Evolutionary conservation across 2,797 vertebrate genomes (phyloP), one percentile per base, ranked within the genome.

Genomic region (Moxostoma hubbsi): DNA sequence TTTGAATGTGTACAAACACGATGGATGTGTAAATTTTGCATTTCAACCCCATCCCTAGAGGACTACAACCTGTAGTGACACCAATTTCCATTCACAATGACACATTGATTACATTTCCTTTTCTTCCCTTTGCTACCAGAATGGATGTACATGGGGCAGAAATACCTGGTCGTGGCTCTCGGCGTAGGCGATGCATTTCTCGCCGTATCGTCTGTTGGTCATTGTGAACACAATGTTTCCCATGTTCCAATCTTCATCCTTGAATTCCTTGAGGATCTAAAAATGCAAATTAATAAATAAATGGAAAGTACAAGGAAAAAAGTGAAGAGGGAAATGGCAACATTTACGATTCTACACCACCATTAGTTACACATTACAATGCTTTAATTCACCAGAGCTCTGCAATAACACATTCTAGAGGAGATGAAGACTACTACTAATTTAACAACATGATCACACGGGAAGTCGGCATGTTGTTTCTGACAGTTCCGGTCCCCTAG

Each of bases 101-200:
- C 73, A 74, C 77, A 86, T 78, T 82, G 85, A 86, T 85, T 85
- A 83, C 77, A 78, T 83, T 69, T 81, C 18, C 43, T 7, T 79
- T 66, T 71, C 24, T 66, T 54, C 9, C 58, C 18, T 81, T 54
- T 66, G 70, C 6, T 46, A 24, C 1, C 24, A 24, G 24, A 24
- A 24, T 24, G 24, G 53, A 1, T 45, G 36, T 43, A 6, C 50
- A 8, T 36, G 53, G 63, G 11, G 54, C 0, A 15, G 9, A 9
- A 5, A 80, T 93, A 99, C 98, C 95, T 99, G 98, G 89, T 99
- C 98, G 0, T 99, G 98, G 83, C 98, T 99, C 81, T 99, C 98
- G n/a, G 97, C 95, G 73, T 99, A 99, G 51, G 96, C 95, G 66
- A 99, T 96, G 85, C 93, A 97, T 50, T 97, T 98, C 90, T 99